Evolutionary conservation across 1,140 invertebrate species (phyloP), one percentile per base, ranked within the genome.

Genomic region (Drosophila kanapiae): DNA sequence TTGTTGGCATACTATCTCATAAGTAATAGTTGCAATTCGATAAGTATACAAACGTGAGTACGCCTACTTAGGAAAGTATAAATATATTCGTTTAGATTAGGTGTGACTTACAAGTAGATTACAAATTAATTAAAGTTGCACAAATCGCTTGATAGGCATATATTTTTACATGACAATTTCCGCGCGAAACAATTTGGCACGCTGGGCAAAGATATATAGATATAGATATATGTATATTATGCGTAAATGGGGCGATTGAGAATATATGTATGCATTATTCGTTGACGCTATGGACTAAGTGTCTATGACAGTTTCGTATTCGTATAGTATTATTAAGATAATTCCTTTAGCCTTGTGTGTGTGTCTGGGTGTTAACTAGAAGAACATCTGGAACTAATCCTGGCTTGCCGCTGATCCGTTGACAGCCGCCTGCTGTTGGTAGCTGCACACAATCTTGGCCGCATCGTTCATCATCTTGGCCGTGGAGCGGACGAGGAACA

Each of bases 381-480:
- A 48, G 40, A 49, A 29, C 62, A 57, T 48, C n/a, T 67, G 57
- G 23, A 37, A 56, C 64, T 80, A 84, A 14, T 87, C 80, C 62
- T 65, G 72, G 57, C 53, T 59, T 29, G 29, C 37, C 10, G 62
- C 37, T 7, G 62, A 8, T 11, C 61, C 47, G 6, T 35, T 60
- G 14, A 58, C 10, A 23, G 18, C 8, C 13, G 53, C 18, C 53
- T 37, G 53, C 43, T 92, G 87, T 56, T 92, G 91, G 53, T 91
- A 93, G 60, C 75, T 83, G 72, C 82, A 90, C 7, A 93, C 82
- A 42, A 92, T 91, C 75, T 92, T 91, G 38, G 96, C 96, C 3
- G 96, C 96, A 79, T 97, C 96, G 68, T 96, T 95, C 94, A 97
- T 96, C 59, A 95, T 95, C 92, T 96, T 96, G 6, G 96, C 95